Evolutionary conservation across 2,888 invertebrate species (phyloP).

Genomic region (Tuberolachnus salignus): DNA sequence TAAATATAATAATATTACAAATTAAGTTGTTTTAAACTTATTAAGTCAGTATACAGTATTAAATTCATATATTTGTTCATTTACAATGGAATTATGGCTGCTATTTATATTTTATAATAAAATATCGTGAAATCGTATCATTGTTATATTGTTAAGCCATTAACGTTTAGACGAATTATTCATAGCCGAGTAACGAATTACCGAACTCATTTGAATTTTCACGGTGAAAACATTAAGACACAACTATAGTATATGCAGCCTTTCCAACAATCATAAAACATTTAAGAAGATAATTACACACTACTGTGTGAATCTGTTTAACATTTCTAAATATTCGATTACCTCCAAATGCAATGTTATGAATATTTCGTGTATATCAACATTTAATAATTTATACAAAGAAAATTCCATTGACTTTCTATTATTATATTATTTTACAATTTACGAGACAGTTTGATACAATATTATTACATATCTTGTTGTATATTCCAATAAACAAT

Average conservation of each 20-base stretch:
- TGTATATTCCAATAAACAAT: no score
- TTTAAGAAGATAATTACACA: conserved; percentile 35
- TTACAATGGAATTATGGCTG: no score
- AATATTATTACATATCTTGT: no score
- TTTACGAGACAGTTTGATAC: no score
- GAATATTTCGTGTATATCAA: conserved; percentile 3
- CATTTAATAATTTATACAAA: background rate
- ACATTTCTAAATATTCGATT: conserved; percentile 8
- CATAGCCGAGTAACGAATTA: background rate
- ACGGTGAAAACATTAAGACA: background rate
- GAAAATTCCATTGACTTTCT: no score
- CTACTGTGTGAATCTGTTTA: conserved; percentile 20
- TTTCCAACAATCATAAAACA: conserved; percentile 1
- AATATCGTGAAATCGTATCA: no score
- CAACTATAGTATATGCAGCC: conserved; percentile 12
- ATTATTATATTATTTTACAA: no score
- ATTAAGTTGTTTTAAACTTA: no score
- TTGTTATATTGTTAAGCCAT: background rate
- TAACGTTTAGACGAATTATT: background rate
- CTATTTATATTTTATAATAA: no score
- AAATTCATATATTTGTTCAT: no score
- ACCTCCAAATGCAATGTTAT: background rate
- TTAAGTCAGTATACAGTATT: no score
- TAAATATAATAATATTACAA: no score
- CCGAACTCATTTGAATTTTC: background rate